phyloP scores from a whole-genome alignment of 2,113 vertebrate genomes.

The Cryptoleucopteryx plumbea region DNA sequence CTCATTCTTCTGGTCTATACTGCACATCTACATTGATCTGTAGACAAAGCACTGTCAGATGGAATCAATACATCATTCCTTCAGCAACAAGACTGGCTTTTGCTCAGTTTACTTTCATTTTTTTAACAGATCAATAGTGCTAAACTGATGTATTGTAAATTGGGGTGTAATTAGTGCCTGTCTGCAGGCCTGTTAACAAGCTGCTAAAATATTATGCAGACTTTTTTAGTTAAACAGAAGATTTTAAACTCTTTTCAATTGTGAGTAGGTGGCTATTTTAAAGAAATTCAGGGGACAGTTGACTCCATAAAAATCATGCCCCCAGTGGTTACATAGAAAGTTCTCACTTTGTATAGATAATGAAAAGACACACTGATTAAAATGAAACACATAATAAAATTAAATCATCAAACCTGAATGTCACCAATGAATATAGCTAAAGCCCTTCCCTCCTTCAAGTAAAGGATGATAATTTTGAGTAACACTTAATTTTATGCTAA shows the following conservation, averaged over 20 bases:
- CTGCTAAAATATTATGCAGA: slow-evolving; percentile 17
- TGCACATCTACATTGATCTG: slow-evolving; percentile 81
- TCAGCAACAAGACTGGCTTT: slow-evolving; percentile 81
- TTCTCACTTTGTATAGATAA: background rate
- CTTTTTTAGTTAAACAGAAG: background rate
- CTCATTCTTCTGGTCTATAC: slow-evolving; percentile 80
- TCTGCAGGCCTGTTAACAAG: slow-evolving; percentile 73
- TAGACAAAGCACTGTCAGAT: slow-evolving; percentile 85
- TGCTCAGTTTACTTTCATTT: slow-evolving; percentile 81
- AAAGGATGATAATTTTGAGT: background rate
- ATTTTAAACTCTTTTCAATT: background rate
- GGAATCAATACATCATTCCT: slow-evolving; percentile 94
- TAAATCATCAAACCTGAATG: background rate
- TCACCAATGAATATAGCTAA: background rate
- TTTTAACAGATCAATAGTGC: slow-evolving; percentile 79
- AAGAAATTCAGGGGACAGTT: background rate
- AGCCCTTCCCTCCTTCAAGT: background rate
- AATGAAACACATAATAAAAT: background rate
- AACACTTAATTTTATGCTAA: background rate
- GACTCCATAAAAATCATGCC: background rate
- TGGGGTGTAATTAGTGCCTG: slow-evolving; percentile 83
- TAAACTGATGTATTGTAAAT: slow-evolving; percentile 83
- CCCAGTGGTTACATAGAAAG: background rate
- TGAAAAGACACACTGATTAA: background rate
- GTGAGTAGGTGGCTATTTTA: background rate